Base-by-base conservation (phyloP, 2,113 vertebrate species). In the Scomber scombrus region DNA sequence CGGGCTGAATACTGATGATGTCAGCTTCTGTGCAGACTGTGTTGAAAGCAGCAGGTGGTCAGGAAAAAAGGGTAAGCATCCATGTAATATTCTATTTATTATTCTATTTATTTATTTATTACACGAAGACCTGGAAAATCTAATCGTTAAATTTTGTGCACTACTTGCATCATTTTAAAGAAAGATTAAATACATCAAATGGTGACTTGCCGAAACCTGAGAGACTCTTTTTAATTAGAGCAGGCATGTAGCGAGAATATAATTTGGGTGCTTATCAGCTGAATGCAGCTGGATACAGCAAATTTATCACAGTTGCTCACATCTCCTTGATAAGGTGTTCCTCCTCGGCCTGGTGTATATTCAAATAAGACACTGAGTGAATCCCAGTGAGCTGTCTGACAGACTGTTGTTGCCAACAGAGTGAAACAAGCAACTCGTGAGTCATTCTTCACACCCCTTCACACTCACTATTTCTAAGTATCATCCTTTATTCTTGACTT, bases 211-310 rank as follows among this genome's bases (percentile, higher is more conserved):
- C 29, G 64, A 77, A 87, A 91, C 90, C 89, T 90, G 81, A 69
- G 84, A 89, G 83, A 91, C 85, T 69, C 65, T 89, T 92, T 93
- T 93, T 93, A 93, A 94, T 93, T 93, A 89, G 86, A 64, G 85
- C 75, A 60, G 65, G 77, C 85, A 80, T 80, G 91, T 75, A 85
- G 84, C 58, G 84, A 89, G 88, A 88, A 83, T 88, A 88, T 88
- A 77, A 92, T 92, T 86, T 90, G 76, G 79, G 81, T 46, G 69
- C 87, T 94, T 93, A 95, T 93, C 94, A 88, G 90, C 80, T 72
- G 45, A 69, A 79, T 86, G 87, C 93, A 95, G 92, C 86, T 85
- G 92, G 84, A 87, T 86, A 83, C 86, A 78, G 80, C 77, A 62
- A 73, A 90, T 86, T 85, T 91, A 91, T 94, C 87, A 72, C 78